Evolutionary conservation across 2,797 vertebrate genomes (phyloP).

Genomic region (Darevskia mixta): DNA sequence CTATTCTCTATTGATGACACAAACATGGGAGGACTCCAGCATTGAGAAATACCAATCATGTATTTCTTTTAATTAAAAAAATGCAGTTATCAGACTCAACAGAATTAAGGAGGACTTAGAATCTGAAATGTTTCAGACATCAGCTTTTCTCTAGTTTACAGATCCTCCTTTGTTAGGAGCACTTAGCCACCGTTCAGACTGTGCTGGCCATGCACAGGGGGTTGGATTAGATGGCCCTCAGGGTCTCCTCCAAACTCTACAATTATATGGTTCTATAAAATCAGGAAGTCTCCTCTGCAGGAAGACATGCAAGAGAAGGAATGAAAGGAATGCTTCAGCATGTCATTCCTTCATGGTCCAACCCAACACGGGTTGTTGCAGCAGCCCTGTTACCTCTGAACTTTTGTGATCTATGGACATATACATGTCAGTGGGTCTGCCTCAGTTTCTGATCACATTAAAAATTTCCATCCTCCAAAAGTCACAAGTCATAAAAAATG

Average conservation of each 20-base stretch:
- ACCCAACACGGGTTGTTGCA: not conserved
- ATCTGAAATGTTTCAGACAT: not conserved
- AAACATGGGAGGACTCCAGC: conserved; percentile 37
- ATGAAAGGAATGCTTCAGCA: not conserved
- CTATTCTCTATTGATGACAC: conserved; percentile 48
- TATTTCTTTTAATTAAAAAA: not conserved
- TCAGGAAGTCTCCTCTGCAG: not conserved
- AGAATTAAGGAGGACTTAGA: conserved; percentile 4
- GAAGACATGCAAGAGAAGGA: not conserved
- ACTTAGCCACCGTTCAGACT: not conserved
- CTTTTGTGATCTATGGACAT: not conserved
- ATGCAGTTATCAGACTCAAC: not conserved
- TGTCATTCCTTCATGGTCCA: not conserved
- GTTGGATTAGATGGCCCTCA: too few relatives aligned
- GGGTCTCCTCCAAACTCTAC: too few relatives aligned
- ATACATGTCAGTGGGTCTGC: too few relatives aligned
- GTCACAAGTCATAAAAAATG: not conserved
- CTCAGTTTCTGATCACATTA: not conserved
- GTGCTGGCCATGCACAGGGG: too few relatives aligned
- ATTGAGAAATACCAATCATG: conserved; percentile 43
- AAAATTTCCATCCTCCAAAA: not conserved
- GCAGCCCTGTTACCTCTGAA: not conserved
- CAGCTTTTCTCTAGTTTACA: not conserved
- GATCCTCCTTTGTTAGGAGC: not conserved
- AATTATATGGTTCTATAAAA: not conserved